Evolutionary conservation across 2,797 vertebrate species (phyloP).

Genomic region (Amblyraja radiata): DNA sequence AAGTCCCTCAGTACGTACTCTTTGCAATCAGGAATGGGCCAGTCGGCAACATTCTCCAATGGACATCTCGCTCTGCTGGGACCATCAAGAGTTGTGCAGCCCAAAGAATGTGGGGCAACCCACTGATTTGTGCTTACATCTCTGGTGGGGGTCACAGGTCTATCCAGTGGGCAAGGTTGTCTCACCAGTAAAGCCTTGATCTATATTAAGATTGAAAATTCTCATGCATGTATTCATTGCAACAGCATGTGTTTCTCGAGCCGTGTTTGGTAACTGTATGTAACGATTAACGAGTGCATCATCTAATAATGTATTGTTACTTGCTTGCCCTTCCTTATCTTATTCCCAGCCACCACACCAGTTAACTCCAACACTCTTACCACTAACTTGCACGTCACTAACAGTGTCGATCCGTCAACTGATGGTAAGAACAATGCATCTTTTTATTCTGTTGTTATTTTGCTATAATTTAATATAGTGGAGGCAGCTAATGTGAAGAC

Average conservation of each 20-base stretch:
- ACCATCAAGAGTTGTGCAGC: no score
- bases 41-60: no score
- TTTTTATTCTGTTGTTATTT: not conserved
- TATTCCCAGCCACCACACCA: slow-evolving; percentile 42
- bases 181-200: not conserved
- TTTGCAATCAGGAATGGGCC: no score
- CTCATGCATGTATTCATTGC: not conserved
- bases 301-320: not conserved
- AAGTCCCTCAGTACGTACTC: no score
- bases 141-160: not conserved
- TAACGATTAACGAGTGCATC: not conserved
- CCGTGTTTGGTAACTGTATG: not conserved
- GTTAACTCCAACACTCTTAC: slow-evolving; percentile 45
- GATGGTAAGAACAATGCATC: not conserved
- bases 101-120: no score
- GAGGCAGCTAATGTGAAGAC: not conserved
- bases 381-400: slow-evolving; percentile 54
- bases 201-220: not conserved
- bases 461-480: no score
- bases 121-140: not conserved
- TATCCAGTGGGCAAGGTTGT: not conserved
- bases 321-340: not conserved
- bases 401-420: slow-evolving; percentile 41
- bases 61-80: no score
- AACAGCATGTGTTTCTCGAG: not conserved